phyloP scores from a whole-genome alignment of 23 tunicate species.

The Ascidia mentula region DNA sequence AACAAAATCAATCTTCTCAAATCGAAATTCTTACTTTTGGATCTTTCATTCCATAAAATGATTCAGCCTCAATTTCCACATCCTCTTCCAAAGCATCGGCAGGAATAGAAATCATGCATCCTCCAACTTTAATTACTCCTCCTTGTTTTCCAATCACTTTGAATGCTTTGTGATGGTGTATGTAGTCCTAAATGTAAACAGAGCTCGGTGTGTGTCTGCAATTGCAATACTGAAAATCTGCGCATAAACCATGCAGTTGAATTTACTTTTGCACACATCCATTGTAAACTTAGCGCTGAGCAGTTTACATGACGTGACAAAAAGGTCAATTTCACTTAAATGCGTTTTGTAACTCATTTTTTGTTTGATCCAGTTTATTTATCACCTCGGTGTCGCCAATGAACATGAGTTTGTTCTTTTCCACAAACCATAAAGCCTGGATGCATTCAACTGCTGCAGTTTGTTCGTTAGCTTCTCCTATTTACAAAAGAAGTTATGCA shows the following conservation, averaged over 20 bases:
- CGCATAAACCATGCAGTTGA: too few relatives aligned
- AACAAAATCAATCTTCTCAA: neutral
- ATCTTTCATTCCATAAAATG: neutral
- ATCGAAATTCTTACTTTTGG: neutral
- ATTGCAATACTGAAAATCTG: too few relatives aligned
- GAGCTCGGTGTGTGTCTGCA: too few relatives aligned
- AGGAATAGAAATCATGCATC: neutral
- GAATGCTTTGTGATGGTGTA: too few relatives aligned
- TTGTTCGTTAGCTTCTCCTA: too few relatives aligned
- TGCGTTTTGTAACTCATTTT: too few relatives aligned
- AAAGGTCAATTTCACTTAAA: too few relatives aligned
- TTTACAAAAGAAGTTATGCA: too few relatives aligned
- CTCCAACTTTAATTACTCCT: neutral
- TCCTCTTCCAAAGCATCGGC: neutral
- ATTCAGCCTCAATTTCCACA: neutral
- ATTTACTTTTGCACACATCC: too few relatives aligned
- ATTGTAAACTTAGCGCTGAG: too few relatives aligned
- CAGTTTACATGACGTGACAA: too few relatives aligned
- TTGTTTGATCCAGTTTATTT: neutral
- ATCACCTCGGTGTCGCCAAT: neutral
- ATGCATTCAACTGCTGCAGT: neutral
- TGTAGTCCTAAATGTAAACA: too few relatives aligned
- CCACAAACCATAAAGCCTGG: neutral
- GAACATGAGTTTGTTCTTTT: neutral
- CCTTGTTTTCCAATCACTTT: neutral